Evolutionary conservation across 92 coral and sea anemone species (phyloP).

Genomic region (Paragorgia papillata): DNA sequence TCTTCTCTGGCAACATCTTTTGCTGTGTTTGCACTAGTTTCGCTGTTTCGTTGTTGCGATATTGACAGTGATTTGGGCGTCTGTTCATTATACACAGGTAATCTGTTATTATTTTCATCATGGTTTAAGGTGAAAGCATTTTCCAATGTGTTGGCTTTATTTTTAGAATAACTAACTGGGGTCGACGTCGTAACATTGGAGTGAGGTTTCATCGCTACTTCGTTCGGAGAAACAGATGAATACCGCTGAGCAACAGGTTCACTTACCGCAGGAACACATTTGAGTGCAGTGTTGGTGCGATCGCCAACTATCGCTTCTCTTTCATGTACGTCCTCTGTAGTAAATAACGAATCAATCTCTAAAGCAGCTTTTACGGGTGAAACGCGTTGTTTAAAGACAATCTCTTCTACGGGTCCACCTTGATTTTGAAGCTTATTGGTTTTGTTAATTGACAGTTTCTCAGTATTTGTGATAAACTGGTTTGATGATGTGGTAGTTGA

Average conservation of each 20-base stretch:
- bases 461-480: not conserved
- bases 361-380: not conserved
- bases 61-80: conserved; percentile 8
- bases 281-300: not conserved
- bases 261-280: not conserved
- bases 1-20: not conserved
- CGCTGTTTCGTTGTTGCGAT: conserved; percentile 6
- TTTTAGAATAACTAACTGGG: not conserved
- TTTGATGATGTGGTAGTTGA: not conserved
- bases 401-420: not conserved
- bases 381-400: conserved; percentile 14
- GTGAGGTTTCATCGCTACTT: not conserved
- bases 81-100: conserved; percentile 12
- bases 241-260: not conserved
- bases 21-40: not conserved
- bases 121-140: not conserved
- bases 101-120: conserved; percentile 6
- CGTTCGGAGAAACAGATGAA: not conserved
- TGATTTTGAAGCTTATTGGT: not conserved
- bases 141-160: not conserved
- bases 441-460: not conserved
- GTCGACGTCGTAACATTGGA: not conserved
- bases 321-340: not conserved
- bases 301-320: not conserved
- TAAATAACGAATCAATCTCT: not conserved